Evolutionary conservation across 2,797 vertebrate genomes (phyloP).

Genomic region (Natrix natrix): DNA sequence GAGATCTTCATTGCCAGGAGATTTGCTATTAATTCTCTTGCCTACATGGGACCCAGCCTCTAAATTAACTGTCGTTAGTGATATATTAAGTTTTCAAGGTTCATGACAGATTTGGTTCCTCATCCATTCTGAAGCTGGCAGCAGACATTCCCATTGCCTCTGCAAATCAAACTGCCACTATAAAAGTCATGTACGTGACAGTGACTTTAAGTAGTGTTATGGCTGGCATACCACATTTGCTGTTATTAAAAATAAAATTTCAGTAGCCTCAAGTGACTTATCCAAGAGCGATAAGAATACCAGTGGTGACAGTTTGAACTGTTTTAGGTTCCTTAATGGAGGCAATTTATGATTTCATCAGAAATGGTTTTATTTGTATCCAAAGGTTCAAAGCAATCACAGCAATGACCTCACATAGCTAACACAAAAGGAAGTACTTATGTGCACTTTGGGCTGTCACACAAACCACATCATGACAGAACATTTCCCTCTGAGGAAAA

Average conservation of each 20-base stretch:
- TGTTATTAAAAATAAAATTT: conserved; percentile 49
- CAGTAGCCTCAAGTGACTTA: conserved; percentile 19
- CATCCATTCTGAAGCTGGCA: conserved; percentile 58
- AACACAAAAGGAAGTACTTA: conserved; percentile 18
- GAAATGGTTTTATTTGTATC: conserved; percentile 30
- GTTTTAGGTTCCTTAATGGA: conserved; percentile 18
- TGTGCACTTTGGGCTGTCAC: conserved; percentile 8
- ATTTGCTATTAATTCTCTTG: conserved; percentile 66
- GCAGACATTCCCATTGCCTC: conserved; percentile 51
- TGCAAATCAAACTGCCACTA: conserved; percentile 47
- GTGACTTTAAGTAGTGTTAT: conserved; percentile 42
- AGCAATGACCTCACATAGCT: background rate
- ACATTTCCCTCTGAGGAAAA: background rate
- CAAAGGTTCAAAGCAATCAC: conserved; percentile 18
- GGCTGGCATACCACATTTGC: conserved; percentile 29
- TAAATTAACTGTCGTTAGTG: conserved; percentile 75
- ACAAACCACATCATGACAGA: background rate
- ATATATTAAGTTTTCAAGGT: conserved; percentile 73
- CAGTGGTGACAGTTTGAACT: conserved; percentile 33
- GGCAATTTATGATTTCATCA: background rate
- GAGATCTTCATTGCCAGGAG: conserved; percentile 40
- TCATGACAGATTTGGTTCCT: conserved; percentile 67
- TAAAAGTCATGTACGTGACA: conserved; percentile 47
- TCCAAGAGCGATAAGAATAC: background rate
- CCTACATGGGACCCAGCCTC: conserved; percentile 61